Evolutionary conservation across 2,797 vertebrate genomes (phyloP), one percentile per base, ranked within the genome.

Genomic region (Tragopan temminckii): DNA sequence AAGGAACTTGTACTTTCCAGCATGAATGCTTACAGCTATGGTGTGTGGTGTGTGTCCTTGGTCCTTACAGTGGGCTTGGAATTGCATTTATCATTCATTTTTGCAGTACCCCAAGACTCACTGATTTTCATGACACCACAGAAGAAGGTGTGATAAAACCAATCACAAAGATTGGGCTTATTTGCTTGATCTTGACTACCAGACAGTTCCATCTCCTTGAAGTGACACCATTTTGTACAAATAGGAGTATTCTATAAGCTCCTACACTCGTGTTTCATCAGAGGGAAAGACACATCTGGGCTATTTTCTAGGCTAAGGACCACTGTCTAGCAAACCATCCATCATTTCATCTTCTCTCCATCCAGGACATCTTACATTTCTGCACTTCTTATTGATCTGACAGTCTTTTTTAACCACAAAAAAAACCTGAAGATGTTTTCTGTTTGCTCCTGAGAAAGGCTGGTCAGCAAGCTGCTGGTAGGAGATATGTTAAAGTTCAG

Each of bases 361-460:
- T 55, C 13, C 18, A n/a, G 21, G 35, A 79, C 10, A 43, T 5
- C 9, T 31, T 24, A 14, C 5, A 15, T 21, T 83, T 78, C 45
- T 68, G 3, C 5, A 29, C 3, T 71, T 46, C 21, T 58, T 29
- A 11, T 62, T 64, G 62, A 64, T 21, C 7, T 38, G 38, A 16
- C 10, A 64, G 23, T 27, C 35, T 83, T 88, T 31, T 16, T 35
- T 35, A 66, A 8, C 5, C 9, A 42, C 25, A 74, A 27, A 48
- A 40, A 13, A 1, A 0, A 36, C 16, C 45, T 59, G 25, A 0
- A 1, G 25, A 25, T 12, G 16, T 38, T n/a, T 76, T 88, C 7
- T 55, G 0, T 52, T 88, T 43, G 31, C 3, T 62, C 14, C 31
- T 17, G 21, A 72, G 25, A 36, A 78, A 76, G 16, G 13, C 7